Conservation (phyloP, 2,888 invertebrate species). For the Xiphydria camelus region DNA sequence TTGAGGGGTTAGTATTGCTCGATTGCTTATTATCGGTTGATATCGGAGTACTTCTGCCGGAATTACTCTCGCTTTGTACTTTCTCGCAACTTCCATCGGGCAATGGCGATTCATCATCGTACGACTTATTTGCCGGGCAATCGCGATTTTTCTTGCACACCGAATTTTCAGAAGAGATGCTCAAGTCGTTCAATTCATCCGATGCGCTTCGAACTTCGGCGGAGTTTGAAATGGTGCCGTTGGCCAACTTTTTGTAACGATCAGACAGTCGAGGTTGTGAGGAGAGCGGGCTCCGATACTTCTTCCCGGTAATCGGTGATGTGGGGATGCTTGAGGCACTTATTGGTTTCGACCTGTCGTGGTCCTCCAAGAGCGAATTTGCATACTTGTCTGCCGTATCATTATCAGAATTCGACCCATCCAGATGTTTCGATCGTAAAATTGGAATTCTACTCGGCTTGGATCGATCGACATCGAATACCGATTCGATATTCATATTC, state of each 20-base stretch:
- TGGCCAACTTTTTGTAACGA: constrained; percentile 31
- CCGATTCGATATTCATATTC: no score
- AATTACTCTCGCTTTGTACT: constrained; percentile 30
- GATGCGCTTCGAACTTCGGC: constrained; percentile 11
- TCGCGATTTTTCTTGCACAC: constrained; percentile 12
- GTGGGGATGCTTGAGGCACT: constrained; percentile 38
- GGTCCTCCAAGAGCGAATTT: constrained; percentile 32
- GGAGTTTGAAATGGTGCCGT: constrained; percentile 33
- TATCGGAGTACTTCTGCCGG: constrained; percentile 35
- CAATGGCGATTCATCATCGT: constrained; percentile 9
- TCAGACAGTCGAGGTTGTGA: constrained; percentile 35
- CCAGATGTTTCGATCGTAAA: constrained; percentile 40
- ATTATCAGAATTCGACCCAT: constrained; percentile 32
- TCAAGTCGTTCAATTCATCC: constrained; percentile 18
- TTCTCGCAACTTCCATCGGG: constrained; percentile 20
- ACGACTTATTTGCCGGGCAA: constrained; percentile 7
- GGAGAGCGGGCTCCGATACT: constrained; percentile 47
- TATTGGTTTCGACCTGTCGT: constrained; percentile 17
- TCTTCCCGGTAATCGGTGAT: constrained; percentile 50
- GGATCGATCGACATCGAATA: constrained; percentile 33
- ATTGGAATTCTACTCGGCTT: constrained; percentile 50
- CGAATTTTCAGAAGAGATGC: constrained; percentile 10
- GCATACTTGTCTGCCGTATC: constrained; percentile 37
- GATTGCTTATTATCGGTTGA: constrained; percentile 27
- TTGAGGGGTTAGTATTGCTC: constrained; percentile 16